phyloP scores from a whole-genome alignment of 2,797 vertebrate species.

The Leucoraja ocellata region DNA sequence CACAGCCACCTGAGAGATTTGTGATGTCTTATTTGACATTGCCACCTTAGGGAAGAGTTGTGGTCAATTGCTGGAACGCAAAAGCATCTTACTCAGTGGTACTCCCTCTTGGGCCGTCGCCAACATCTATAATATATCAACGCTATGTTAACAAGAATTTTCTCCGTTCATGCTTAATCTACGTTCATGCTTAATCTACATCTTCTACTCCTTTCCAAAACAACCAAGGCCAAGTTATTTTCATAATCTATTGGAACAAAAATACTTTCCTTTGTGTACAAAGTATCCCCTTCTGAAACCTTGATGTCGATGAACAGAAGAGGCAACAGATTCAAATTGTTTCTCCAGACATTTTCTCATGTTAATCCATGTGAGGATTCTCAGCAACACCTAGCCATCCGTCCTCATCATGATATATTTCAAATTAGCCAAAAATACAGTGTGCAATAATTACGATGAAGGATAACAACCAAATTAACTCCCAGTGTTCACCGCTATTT shows the following conservation, averaged over 20 bases:
- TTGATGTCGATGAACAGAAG: not conserved
- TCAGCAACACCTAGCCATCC: not conserved
- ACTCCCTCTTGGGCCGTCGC: not conserved
- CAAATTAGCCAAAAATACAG: too few species aligned
- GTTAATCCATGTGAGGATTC: not conserved
- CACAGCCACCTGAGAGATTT: not conserved
- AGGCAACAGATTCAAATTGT: not conserved
- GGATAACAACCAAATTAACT: too few species aligned
- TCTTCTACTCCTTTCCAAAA: not conserved
- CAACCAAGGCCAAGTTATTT: not conserved
- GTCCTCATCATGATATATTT: too few species aligned
- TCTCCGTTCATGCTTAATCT: not conserved
- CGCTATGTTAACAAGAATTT: not conserved
- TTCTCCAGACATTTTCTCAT: not conserved
- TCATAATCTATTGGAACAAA: constrained; percentile 10
- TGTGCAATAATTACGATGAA: too few species aligned
- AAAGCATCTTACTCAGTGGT: not conserved
- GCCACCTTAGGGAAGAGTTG: not conserved
- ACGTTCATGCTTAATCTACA: not conserved
- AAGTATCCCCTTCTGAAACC: not conserved
- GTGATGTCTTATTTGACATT: not conserved
- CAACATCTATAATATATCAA: not conserved
- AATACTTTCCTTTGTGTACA: not conserved
- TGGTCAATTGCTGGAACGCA: not conserved
- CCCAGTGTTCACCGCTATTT: too few species aligned